phyloP scores from a whole-genome alignment of 2,888 invertebrate species.

The Drosophila peninsularis region DNA sequence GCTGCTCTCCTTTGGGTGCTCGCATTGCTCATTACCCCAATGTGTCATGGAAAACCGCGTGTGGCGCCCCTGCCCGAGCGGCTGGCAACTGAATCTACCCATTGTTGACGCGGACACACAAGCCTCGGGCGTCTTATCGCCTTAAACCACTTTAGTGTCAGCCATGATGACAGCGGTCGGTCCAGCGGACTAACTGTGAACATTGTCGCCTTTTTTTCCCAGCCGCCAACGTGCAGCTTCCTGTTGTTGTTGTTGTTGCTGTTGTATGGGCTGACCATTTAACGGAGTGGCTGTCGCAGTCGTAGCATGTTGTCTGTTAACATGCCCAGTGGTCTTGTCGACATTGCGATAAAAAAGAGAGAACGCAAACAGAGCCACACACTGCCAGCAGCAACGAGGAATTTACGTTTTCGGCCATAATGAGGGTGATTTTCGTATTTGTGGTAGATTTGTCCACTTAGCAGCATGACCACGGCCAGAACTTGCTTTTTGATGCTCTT shows the following conservation, averaged over 20 bases:
- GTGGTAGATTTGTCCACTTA: conserved; percentile 83
- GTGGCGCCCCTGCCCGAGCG: conserved; percentile 2
- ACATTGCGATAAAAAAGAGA: conserved; percentile 69
- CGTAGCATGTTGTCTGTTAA: conserved; percentile 71
- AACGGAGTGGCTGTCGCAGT: conserved; percentile 47
- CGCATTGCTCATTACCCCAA: conserved; percentile 26
- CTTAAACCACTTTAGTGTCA: conserved; percentile 84
- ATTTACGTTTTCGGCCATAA: conserved; percentile 79
- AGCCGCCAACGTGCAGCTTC: conserved; percentile 8
- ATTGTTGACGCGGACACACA: conserved; percentile 21
- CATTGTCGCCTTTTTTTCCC: conserved; percentile 66
- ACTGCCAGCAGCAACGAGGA: conserved; percentile 16
- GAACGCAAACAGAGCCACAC: conserved; percentile 6
- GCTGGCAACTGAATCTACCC: conserved; percentile 14
- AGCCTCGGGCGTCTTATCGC: conserved; percentile 78
- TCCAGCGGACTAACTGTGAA: conserved; percentile 60
- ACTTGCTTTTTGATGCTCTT: conserved; percentile 57
- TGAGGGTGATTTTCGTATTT: conserved; percentile 84
- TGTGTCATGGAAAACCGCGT: conserved; percentile 45
- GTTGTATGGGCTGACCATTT: conserved; percentile 52
- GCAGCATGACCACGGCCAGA: conserved; percentile 69
- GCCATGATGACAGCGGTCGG: conserved; percentile 82
- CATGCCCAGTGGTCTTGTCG: conserved; percentile 79
- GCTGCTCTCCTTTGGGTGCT: neutral
- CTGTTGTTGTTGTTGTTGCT: conserved; percentile 25